phyloP scores from a whole-genome alignment of 1,140 invertebrate genomes.

The Lordiphosa collinella region DNA sequence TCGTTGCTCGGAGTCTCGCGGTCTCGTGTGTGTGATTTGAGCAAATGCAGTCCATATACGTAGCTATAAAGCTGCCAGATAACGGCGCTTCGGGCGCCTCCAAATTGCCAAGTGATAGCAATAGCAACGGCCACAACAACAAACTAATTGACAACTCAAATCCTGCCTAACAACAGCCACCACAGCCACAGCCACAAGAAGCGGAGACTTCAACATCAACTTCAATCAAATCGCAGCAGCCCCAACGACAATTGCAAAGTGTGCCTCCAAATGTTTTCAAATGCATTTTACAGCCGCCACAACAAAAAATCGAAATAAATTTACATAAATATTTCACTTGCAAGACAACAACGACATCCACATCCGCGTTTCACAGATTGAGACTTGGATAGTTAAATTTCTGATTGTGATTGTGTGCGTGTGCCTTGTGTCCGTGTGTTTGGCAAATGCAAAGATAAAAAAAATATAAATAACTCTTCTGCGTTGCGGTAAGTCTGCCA shows the following conservation, averaged over 20 bases:
- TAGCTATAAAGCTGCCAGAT: constrained; percentile 38
- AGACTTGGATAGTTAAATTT: constrained; percentile 43
- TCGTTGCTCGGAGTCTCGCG: constrained; percentile 7
- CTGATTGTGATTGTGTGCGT: constrained; percentile 19
- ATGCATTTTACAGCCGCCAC: constrained; percentile 55
- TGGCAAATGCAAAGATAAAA: constrained; percentile 10
- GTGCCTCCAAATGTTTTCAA: constrained; percentile 74
- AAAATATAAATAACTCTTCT: constrained; percentile 18
- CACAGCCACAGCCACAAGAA: constrained; percentile 3
- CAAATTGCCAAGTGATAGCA: constrained; percentile 57
- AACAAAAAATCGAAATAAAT: constrained; percentile 64
- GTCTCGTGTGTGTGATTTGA: constrained; percentile 34
- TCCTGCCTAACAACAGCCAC: constrained; percentile 53
- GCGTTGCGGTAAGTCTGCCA: constrained; percentile 50
- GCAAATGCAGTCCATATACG: constrained; percentile 3
- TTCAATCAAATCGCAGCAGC: constrained; percentile 67
- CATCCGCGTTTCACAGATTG: constrained; percentile 66
- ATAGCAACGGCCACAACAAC: constrained; percentile 38
- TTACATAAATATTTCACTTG: constrained; percentile 76
- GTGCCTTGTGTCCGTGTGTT: constrained; percentile 13
- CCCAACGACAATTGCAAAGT: constrained; percentile 74
- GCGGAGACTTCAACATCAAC: constrained; percentile 36
- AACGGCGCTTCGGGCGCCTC: constrained; percentile 60
- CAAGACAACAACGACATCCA: constrained; percentile 48
- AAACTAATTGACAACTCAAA: constrained; percentile 77